Conservation (phyloP, 2,888 invertebrate species). For the Phasia obesa region DNA sequence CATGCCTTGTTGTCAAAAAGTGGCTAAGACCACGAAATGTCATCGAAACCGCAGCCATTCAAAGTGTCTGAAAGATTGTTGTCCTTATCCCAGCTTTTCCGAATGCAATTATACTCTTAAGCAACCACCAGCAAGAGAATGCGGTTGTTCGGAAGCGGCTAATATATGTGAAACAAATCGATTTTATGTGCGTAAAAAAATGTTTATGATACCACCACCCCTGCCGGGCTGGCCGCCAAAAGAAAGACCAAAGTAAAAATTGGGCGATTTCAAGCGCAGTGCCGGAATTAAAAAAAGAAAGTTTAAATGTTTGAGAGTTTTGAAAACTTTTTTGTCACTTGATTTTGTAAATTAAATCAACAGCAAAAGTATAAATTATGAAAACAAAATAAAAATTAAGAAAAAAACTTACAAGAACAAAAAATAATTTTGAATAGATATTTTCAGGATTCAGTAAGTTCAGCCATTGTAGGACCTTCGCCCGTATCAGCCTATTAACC, state of each 20-base stretch:
- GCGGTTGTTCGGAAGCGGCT: slow-evolving; percentile 6
- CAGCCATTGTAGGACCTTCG: too few relatives aligned
- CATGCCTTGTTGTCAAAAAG: slow-evolving; percentile 48
- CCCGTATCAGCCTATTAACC: too few relatives aligned
- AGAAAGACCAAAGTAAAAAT: slow-evolving; percentile 32
- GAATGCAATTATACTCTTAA: slow-evolving; percentile 26
- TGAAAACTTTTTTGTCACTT: slow-evolving; percentile 7
- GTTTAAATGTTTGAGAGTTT: not conserved
- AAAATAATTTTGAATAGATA: too few relatives aligned
- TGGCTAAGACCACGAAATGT: slow-evolving; percentile 11
- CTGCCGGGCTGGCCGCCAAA: slow-evolving; percentile 54
- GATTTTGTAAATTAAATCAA: slow-evolving; percentile 39
- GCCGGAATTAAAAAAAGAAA: not conserved
- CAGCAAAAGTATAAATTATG: too few relatives aligned
- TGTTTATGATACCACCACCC: slow-evolving; percentile 18
- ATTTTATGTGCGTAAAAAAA: not conserved
- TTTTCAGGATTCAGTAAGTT: too few relatives aligned
- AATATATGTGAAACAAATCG: slow-evolving; percentile 16
- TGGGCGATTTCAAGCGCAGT: not conserved
- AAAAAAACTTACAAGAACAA: not conserved
- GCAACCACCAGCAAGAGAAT: not conserved
- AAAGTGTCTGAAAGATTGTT: slow-evolving; percentile 26
- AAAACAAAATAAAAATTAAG: not conserved
- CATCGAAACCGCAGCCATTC: not conserved
- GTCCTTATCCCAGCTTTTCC: slow-evolving; percentile 53